Conservation (phyloP, 1,140 invertebrate species). For the Aphaenogaster rudis region DNA sequence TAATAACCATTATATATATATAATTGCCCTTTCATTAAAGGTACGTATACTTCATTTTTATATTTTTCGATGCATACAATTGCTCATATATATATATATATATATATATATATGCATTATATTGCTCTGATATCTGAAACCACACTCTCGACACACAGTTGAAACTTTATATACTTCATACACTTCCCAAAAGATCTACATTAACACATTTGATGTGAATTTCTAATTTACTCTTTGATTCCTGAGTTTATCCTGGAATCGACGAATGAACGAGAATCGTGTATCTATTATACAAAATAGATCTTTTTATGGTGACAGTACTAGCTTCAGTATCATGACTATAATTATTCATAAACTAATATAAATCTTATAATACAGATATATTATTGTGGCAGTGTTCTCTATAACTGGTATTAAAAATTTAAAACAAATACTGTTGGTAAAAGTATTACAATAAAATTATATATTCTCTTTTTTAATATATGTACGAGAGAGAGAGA, state of each 20-base stretch:
- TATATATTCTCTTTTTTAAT: conserved; percentile 14
- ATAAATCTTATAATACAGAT: conserved; percentile 66
- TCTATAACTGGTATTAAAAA: conserved; percentile 79
- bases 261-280: conserved; percentile 59
- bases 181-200: neutral
- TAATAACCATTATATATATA: neutral
- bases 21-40: conserved; percentile 13
- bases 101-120: conserved; percentile 24
- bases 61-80: conserved; percentile 27
- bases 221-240: conserved; percentile 2
- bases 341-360: conserved; percentile 39
- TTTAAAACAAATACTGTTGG: conserved; percentile 81
- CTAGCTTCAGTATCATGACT: conserved; percentile 28
- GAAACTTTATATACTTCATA: conserved; percentile 18
- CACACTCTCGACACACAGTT: neutral
- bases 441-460: conserved; percentile 56
- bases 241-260: neutral
- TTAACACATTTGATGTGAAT: conserved; percentile 11
- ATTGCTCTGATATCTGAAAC: conserved; percentile 24
- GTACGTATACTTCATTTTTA: conserved; percentile 8
- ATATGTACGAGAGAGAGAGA: neutral
- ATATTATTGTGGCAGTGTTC: conserved; percentile 58
- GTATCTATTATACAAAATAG: conserved; percentile 68
- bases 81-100: neutral
- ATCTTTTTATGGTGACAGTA: conserved; percentile 57